Evolutionary conservation across 1,140 invertebrate species (phyloP).

Genomic region (Drosophila oshimai): DNA sequence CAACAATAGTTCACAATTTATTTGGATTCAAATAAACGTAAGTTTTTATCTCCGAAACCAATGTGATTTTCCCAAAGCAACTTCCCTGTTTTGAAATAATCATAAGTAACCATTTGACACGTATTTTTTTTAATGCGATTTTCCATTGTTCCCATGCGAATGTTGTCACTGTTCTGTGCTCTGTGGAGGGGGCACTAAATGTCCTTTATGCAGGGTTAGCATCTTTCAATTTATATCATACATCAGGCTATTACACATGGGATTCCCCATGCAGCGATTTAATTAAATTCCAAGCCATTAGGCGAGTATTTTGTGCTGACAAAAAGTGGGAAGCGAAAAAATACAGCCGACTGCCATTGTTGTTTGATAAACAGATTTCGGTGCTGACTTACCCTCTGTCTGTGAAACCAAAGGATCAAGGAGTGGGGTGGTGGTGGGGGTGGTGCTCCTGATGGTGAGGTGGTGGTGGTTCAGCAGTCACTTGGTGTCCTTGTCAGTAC

Average conservation of each 20-base stretch:
- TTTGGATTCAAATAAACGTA: not conserved
- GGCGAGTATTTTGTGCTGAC: constrained; percentile 43
- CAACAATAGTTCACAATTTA: too few species aligned
- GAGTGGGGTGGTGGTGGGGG: not conserved
- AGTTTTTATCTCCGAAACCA: not conserved
- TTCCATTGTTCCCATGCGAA: not conserved
- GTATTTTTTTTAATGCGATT: constrained; percentile 12
- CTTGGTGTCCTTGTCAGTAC: not conserved
- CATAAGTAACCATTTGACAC: constrained; percentile 15
- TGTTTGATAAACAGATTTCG: constrained; percentile 53
- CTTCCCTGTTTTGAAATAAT: not conserved
- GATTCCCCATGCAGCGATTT: constrained; percentile 37
- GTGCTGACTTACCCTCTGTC: constrained; percentile 45
- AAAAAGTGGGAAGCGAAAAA: constrained; percentile 19
- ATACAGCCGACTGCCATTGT: constrained; percentile 8
- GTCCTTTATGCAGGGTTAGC: constrained; percentile 7
- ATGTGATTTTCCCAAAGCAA: not conserved
- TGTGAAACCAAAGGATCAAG: not conserved
- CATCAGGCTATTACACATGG: constrained; percentile 28
- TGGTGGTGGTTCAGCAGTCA: constrained; percentile 16
- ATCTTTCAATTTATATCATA: constrained; percentile 34
- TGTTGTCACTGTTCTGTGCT: too few species aligned
- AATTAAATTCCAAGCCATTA: constrained; percentile 77
- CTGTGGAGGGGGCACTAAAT: not conserved
- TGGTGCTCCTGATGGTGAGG: constrained; percentile 14